Evolutionary conservation across 2,113 vertebrate species (phyloP).

Genomic region (Dasypus novemcinctus): DNA sequence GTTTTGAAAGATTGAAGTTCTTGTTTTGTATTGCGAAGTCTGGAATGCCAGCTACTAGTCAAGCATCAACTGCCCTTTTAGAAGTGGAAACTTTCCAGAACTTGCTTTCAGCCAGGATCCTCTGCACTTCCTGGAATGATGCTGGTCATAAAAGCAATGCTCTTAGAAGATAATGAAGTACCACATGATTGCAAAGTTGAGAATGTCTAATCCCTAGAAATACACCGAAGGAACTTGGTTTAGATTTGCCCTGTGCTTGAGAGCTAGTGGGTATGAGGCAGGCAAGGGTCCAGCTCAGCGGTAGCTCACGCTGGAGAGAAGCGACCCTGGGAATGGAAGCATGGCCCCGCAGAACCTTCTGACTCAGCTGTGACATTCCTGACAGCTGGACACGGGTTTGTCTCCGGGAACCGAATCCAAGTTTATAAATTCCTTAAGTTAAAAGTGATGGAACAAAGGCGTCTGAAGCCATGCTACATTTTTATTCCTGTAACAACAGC

Average conservation of each 20-base stretch:
- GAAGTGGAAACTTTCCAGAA: background rate
- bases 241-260: background rate
- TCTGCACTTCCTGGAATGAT: background rate
- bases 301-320: background rate
- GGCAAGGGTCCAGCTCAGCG: background rate
- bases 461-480: background rate
- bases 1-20: background rate
- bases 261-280: background rate
- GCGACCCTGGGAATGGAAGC: background rate
- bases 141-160: background rate
- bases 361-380: background rate
- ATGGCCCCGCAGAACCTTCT: background rate
- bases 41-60: background rate
- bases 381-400: constrained; percentile 1
- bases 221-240: background rate
- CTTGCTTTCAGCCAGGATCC: background rate
- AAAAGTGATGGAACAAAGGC: constrained; percentile 32
- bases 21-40: background rate
- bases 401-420: background rate
- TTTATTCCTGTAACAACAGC: background rate
- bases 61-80: background rate
- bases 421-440: constrained; percentile 48
- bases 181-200: background rate
- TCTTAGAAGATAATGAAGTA: background rate
- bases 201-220: background rate